phyloP scores from a whole-genome alignment of 2,797 vertebrate species.

The Astyanax mexicanus region DNA sequence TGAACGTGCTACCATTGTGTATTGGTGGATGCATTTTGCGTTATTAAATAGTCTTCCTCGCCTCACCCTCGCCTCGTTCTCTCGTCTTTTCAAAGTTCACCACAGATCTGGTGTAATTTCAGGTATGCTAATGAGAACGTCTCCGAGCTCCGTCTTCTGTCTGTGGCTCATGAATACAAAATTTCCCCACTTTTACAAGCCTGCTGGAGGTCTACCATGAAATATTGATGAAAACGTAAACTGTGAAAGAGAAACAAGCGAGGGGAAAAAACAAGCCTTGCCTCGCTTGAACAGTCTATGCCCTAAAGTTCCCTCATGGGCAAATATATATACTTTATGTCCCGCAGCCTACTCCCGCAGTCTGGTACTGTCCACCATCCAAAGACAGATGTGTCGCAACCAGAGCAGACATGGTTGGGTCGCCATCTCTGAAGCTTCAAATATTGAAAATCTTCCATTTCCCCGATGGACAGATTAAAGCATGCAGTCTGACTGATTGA shows the following conservation, averaged over 20 bases:
- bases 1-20: slow-evolving; percentile 60
- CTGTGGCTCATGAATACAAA: slow-evolving; percentile 40
- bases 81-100: slow-evolving; percentile 16
- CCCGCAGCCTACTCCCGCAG: background rate
- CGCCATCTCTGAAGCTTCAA: background rate
- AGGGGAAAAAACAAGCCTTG: background rate
- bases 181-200: slow-evolving; percentile 24
- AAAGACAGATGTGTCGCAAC: background rate
- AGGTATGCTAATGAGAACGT: slow-evolving; percentile 45
- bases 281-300: background rate
- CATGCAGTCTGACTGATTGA: slow-evolving; percentile 30
- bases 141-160: slow-evolving; percentile 29
- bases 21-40: slow-evolving; percentile 63
- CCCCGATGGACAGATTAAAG: slow-evolving; percentile 33
- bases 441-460: slow-evolving; percentile 12
- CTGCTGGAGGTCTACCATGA: slow-evolving; percentile 16
- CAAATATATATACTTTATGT: background rate
- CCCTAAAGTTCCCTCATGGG: background rate
- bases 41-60: slow-evolving; percentile 62
- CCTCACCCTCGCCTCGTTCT: background rate
- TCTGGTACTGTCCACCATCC: background rate
- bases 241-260: slow-evolving; percentile 4
- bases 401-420: background rate
- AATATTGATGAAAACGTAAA: slow-evolving; percentile 44
- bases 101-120: slow-evolving; percentile 49